Base-by-base conservation (phyloP, 2,888 invertebrate species). In the Perizoma affinitatum region DNA sequence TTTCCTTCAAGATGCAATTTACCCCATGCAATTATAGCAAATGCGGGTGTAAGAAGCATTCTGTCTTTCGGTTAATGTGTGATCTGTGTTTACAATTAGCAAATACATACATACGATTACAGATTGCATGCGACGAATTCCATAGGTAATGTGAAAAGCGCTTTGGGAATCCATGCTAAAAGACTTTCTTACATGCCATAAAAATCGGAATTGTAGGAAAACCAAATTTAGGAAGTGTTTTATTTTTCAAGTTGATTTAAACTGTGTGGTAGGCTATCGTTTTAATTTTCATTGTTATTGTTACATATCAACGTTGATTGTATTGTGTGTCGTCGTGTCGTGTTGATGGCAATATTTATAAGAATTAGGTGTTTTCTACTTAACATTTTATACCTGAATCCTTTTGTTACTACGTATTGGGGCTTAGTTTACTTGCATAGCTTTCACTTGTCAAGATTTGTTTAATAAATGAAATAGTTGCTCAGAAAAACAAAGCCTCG, bases 301-400 rank as follows among this genome's bases (percentile, higher is more conserved):
- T 85, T 83, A 90, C 91, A 91, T 91, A 91, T 90, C 91, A 91
- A 76, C 81, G 80, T 85, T 82, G 71, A 75, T 75, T 83, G 78
- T 75, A 77, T 60, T 67, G 62, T 63, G 57, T 73, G 74, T 86
- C 80, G 87, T 90, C 88, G 87, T 90, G 90, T 90, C 87, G 88
- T 89, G 84, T 85, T 86, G 87, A 86, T 90, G 89, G 85, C 70
- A 59, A 71, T 63, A 58, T 75, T 69, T 59, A 63, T 70, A 69
- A 66, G 70, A 61, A 66, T 72, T 71, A 74, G 70, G 60, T 74
- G 65, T 74, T 69, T 72, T 65, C 47, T 58, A 59, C 58, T 47
- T 51, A 40, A 54, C 35, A 56, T 67, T 67, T 22, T 67, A 53
- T 54, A 68, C 56, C 54, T 66, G 43, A 53, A 60, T 46, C 51